These are phyloP conservation scores for Dasypogon diadema DNA, from an alignment of 2,888 invertebrate species.

Conservation along the genomic window DNA sequence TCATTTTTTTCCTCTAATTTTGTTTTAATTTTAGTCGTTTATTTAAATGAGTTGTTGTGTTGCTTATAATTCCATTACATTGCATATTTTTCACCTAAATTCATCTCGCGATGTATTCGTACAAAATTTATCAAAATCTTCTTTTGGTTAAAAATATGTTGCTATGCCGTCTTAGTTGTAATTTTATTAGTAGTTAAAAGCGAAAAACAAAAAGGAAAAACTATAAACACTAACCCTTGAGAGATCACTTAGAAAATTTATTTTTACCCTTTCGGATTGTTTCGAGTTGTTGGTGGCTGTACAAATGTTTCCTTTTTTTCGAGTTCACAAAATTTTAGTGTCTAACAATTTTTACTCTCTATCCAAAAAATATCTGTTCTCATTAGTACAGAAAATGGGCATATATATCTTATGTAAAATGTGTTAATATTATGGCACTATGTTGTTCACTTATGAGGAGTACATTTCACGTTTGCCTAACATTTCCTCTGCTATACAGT, in stretches of 20 bases:
- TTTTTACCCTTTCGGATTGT: constrained; percentile 11
- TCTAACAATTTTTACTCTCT: constrained; percentile 13
- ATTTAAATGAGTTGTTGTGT: constrained; percentile 30
- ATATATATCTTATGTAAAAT: constrained; percentile 29
- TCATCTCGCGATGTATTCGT: constrained; percentile 11
- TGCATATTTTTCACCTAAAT: constrained; percentile 28
- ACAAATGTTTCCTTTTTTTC: constrained; percentile 13
- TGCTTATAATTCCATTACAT: constrained; percentile 5
- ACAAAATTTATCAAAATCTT: constrained; percentile 43
- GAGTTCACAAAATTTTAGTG: too few relatives aligned
- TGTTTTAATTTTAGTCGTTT: not conserved
- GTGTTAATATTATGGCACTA: constrained; percentile 45
- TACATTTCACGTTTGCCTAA: not conserved
- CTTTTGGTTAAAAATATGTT: constrained; percentile 40
- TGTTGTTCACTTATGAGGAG: constrained; percentile 33
- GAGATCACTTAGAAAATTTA: constrained; percentile 52
- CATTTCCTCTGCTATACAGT: constrained; percentile 22
- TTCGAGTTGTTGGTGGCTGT: constrained; percentile 28
- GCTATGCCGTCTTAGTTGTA: constrained; percentile 2
- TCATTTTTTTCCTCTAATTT: constrained; percentile 20
- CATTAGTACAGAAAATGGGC: constrained; percentile 19
- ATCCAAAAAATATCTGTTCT: not conserved
- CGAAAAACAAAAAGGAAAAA: too few relatives aligned
- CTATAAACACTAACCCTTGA: constrained; percentile 54
- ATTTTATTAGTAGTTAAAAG: not conserved